Evolutionary conservation across 2,888 invertebrate species (phyloP).

Genomic region (Acronicta aceris): DNA sequence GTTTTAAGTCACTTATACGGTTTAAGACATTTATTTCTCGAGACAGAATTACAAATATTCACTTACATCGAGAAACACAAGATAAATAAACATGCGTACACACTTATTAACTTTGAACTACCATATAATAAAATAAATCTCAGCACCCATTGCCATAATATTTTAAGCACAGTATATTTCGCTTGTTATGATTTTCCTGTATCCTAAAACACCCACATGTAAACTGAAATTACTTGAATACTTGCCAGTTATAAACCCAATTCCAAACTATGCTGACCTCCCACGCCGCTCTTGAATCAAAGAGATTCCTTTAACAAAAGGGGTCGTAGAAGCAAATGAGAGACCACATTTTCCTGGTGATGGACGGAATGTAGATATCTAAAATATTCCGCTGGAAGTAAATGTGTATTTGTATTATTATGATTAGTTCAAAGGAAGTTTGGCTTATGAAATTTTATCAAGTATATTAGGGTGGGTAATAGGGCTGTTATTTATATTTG

Average conservation of each 20-base stretch:
- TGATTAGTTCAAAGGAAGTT: slow-evolving; percentile 10
- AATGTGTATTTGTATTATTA: slow-evolving; percentile 10
- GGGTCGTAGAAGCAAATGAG: slow-evolving; percentile 3
- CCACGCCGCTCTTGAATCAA: slow-evolving; percentile 15
- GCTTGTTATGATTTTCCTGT: slow-evolving; percentile 6
- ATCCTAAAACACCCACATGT: slow-evolving; percentile 8
- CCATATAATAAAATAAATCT: not conserved
- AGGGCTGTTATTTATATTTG: not conserved
- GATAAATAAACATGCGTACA: no score
- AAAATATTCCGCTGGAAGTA: slow-evolving; percentile 5
- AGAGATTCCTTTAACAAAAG: slow-evolving; percentile 8
- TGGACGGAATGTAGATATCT: slow-evolving; percentile 5
- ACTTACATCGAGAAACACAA: no score
- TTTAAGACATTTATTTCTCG: no score
- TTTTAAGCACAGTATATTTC: not conserved
- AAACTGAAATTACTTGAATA: not conserved
- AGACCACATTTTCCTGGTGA: slow-evolving; percentile 3
- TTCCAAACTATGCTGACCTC: not conserved
- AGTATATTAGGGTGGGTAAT: not conserved
- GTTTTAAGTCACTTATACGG: no score
- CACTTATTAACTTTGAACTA: not conserved
- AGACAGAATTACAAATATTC: no score
- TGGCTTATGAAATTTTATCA: slow-evolving; percentile 4
- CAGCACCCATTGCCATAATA: not conserved
- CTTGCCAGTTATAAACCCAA: not conserved